A percentile compares a stretch with the other conserved stretches of the same genome.
phyloP scores from a whole-genome alignment of 2,888 invertebrate genomes.

The Alloscopus bannaensis region DNA sequence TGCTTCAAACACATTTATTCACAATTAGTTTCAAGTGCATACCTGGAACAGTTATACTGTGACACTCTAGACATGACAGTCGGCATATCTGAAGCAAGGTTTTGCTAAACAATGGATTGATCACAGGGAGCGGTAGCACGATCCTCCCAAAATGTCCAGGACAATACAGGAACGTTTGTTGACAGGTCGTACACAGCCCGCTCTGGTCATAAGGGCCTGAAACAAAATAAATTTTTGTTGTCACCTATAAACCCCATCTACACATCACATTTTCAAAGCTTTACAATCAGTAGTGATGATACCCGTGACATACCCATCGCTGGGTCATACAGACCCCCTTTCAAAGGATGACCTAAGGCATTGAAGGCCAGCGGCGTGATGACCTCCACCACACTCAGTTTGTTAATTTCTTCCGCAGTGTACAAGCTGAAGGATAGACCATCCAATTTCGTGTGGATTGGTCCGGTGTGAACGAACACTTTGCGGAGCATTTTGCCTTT shows the following conservation, averaged over 20 bases:
- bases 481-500: conserved; percentile 59
- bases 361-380: conserved; percentile 88
- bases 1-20: not conserved
- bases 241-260: not conserved
- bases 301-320: conserved; percentile 80
- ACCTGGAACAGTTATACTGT: conserved; percentile 81
- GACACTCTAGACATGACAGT: conserved; percentile 84
- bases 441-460: conserved; percentile 62
- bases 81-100: conserved; percentile 82
- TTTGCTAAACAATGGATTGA: conserved; percentile 92
- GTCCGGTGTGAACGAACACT: conserved; percentile 59
- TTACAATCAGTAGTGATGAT: not conserved
- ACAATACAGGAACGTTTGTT: conserved; percentile 82
- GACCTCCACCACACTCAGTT: conserved; percentile 88
- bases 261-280: not conserved
- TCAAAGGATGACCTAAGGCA: conserved; percentile 86
- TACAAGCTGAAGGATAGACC: conserved; percentile 82
- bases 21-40: not conserved
- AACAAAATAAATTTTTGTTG: conserved; percentile 36
- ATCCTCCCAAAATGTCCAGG: conserved; percentile 98
- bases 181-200: conserved; percentile 89
- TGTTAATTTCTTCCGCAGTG: conserved; percentile 84
- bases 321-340: conserved; percentile 94
- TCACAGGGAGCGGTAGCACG: conserved; percentile 89
- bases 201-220: conserved; percentile 80